Evolutionary conservation across 1,140 invertebrate species (phyloP).

Genomic region (Telenomus remus): DNA sequence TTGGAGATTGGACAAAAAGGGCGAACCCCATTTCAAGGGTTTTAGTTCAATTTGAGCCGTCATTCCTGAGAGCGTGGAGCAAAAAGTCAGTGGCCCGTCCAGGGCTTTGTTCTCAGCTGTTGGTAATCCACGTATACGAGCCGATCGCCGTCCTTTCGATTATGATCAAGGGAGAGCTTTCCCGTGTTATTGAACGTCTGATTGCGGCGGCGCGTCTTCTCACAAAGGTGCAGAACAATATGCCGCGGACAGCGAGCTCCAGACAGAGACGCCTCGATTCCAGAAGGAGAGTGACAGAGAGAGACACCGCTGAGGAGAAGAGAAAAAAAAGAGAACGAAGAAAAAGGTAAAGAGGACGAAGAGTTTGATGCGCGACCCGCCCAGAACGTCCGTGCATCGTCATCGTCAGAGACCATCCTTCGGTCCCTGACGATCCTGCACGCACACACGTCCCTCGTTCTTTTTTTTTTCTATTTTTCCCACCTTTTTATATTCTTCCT

Average conservation of each 20-base stretch:
- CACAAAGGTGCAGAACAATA: conserved; percentile 71
- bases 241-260: conserved; percentile 50
- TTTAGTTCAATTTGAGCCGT: too few relatives aligned
- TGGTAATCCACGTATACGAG: conserved; percentile 60
- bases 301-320: neutral
- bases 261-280: conserved; percentile 16
- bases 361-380: conserved; percentile 71
- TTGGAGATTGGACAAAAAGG: too few relatives aligned
- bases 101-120: conserved; percentile 53
- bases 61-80: conserved; percentile 17
- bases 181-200: conserved; percentile 64
- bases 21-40: too few relatives aligned
- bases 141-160: conserved; percentile 63
- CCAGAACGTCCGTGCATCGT: conserved; percentile 73
- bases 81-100: conserved; percentile 15
- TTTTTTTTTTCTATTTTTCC: conserved; percentile 4
- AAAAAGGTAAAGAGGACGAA: conserved; percentile 57
- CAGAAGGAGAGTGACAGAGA: conserved; percentile 5
- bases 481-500: conserved; percentile 2
- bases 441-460: conserved; percentile 4
- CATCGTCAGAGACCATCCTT: conserved; percentile 66
- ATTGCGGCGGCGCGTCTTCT: conserved; percentile 63
- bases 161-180: conserved; percentile 62
- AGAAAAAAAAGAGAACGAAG: conserved; percentile 32
- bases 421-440: conserved; percentile 45